Evolutionary conservation across 2,797 vertebrate species (phyloP), one percentile per base, ranked within the genome.

Genomic region (Rhodeus uyekii): DNA sequence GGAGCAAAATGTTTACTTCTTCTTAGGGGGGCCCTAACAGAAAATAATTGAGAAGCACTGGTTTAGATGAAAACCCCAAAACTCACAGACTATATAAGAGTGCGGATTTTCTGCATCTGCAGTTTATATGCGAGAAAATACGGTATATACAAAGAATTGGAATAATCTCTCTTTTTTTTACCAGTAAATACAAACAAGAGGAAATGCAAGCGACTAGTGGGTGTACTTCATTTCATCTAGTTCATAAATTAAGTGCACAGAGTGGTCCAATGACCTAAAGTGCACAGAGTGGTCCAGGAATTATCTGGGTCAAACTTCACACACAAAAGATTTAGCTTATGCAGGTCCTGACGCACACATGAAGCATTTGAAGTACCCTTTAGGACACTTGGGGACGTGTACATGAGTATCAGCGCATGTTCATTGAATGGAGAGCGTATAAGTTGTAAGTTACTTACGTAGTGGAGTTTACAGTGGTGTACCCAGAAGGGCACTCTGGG

Each of bases 401-500:
- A 8, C 4, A 2, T 12, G n/a, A 55, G 48, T 18, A 27, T 72
- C 32, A 42, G 68, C n/a, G 58, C 58, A 36, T 18, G 14, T 81
- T 50, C n/a, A 27, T 5, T 12, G 46, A 65, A 36, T 38, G 24
- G 18, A 65, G 44, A 53, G 24, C 1, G 8, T 18, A 46, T 8
- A 46, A 19, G 34, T 53, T 29, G 39, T 2, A 8, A 39, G 29
- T 36, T 27, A 95, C 98, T 99, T 91, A 99, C 98, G 94, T 91
- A 91, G 95, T 97, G 86, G 96, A 95, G 87, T 97, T 98, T 92
- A 96, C 91, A 27, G 94, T 97, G 81, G 96, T 98, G 94, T 96
- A 99, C 0, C 98, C 98, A 0, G 98, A 98, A 1, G 98, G 98
- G 83, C 98, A 99, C 80, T 98, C 97, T 0, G 95, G 92, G 78